A percentile compares a stretch with the other conserved stretches of the same genome.
Evolutionary conservation across 2,888 invertebrate genomes (phyloP).

Genomic region (Endomychus coccineus): DNA sequence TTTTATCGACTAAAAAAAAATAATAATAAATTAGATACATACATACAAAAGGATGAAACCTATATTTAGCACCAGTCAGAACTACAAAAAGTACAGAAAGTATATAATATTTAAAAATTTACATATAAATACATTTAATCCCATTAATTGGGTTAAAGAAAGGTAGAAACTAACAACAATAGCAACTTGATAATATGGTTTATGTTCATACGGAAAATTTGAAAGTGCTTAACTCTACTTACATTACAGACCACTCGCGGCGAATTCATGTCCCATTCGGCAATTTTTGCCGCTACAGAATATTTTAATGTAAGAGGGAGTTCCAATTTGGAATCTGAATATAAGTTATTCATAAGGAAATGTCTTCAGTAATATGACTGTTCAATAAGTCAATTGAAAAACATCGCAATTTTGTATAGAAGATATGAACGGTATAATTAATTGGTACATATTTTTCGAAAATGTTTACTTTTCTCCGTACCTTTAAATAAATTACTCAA

Average conservation of each 20-base stretch:
- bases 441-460: too few relatives aligned
- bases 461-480: too few relatives aligned
- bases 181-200: constrained; percentile 24
- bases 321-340: too few relatives aligned
- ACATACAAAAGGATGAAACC: constrained; percentile 39
- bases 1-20: constrained; percentile 23
- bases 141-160: constrained; percentile 9
- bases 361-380: too few relatives aligned
- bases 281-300: constrained; percentile 20
- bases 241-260: constrained; percentile 38
- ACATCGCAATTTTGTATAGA: too few relatives aligned
- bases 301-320: too few relatives aligned
- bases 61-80: constrained; percentile 45
- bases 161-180: constrained; percentile 30
- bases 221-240: constrained; percentile 23
- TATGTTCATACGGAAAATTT: neutral
- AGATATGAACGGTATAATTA: too few relatives aligned
- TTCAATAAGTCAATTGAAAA: too few relatives aligned
- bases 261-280: constrained; percentile 31
- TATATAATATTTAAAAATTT: constrained; percentile 32
- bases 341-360: too few relatives aligned
- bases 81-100: constrained; percentile 40
- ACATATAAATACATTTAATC: constrained; percentile 30
- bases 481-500: too few relatives aligned
- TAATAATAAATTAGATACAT: constrained; percentile 38